Evolutionary conservation across 1,140 invertebrate genomes (phyloP).

Genomic region (Papilio helenus): DNA sequence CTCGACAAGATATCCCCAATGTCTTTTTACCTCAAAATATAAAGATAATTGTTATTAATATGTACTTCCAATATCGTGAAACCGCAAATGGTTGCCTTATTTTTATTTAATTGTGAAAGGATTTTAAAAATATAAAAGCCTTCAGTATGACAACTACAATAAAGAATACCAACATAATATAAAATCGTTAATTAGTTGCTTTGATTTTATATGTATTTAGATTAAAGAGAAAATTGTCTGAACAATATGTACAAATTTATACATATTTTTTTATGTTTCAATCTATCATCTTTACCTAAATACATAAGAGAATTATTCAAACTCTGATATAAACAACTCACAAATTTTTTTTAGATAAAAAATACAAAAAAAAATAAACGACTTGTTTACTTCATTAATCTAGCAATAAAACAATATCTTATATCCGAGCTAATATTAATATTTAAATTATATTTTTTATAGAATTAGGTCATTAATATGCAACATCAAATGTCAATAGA

Average conservation of each 20-base stretch:
- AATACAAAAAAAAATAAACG: neutral
- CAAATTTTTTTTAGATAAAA: neutral
- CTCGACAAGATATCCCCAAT: neutral
- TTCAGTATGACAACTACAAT: neutral
- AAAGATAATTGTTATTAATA: neutral
- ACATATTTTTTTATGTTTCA: neutral
- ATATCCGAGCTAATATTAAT: neutral
- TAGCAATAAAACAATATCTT: neutral
- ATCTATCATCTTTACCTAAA: neutral
- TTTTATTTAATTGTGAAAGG: no score
- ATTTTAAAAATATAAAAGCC: neutral
- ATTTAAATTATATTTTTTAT: neutral
- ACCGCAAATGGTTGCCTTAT: no score
- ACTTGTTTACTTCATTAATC: neutral
- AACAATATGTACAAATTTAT: neutral
- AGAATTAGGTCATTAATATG: neutral
- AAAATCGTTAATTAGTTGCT: neutral
- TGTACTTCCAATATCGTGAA: no score
- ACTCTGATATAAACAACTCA: neutral
- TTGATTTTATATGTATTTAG: neutral
- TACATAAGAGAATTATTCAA: neutral
- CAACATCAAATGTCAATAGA: neutral
- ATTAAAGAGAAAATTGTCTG: neutral
- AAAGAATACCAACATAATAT: neutral
- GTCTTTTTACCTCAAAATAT: neutral